A percentile compares a stretch with the other conserved stretches of the same genome.
Evolutionary conservation across 2,113 vertebrate genomes (phyloP).

Genomic region (Globicephala melas): DNA sequence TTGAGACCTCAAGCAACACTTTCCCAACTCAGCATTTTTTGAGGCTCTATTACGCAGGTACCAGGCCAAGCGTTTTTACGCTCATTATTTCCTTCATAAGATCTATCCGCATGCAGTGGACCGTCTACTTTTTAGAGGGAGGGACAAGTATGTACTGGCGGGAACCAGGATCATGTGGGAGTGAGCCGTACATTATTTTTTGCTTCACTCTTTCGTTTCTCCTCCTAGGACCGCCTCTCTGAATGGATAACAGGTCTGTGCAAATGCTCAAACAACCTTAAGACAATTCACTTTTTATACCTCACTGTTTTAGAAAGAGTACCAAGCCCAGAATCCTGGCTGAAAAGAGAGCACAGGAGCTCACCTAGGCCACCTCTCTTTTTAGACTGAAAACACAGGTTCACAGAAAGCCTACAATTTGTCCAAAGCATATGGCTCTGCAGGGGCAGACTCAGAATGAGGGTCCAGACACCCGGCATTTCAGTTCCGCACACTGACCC

Average conservation of each 20-base stretch:
- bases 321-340: neutral
- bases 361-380: neutral
- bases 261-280: neutral
- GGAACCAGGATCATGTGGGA: neutral
- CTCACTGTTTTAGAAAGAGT: neutral
- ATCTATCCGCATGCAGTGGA: neutral
- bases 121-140: neutral
- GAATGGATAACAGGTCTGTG: neutral
- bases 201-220: neutral
- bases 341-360: neutral
- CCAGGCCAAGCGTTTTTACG: neutral
- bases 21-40: neutral
- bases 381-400: neutral
- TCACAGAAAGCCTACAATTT: neutral
- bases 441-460: neutral
- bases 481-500: neutral
- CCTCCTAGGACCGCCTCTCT: neutral
- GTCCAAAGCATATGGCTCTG: neutral
- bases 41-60: neutral
- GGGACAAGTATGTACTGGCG: neutral
- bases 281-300: neutral
- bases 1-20: neutral
- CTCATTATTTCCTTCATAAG: neutral
- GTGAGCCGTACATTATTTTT: neutral
- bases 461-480: neutral